These are phyloP conservation scores for Myioborus melanocephalus DNA, from an alignment of 2,797 vertebrate species.

Conservation along the genomic window DNA sequence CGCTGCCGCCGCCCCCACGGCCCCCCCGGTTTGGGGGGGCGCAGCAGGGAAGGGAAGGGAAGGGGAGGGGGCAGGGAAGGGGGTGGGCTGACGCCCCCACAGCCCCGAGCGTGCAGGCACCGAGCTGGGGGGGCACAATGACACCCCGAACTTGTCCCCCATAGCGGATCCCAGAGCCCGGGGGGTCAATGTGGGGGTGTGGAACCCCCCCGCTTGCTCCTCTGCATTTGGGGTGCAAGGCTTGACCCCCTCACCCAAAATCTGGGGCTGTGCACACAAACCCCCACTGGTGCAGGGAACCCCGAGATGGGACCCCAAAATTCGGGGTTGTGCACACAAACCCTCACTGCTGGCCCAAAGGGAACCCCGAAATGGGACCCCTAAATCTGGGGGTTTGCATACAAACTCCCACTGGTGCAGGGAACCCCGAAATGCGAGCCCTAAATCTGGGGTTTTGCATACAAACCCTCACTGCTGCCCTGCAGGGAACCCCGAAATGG, in stretches of 20 bases:
- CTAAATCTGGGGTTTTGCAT: neutral
- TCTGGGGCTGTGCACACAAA: neutral
- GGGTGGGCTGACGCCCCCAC: neutral
- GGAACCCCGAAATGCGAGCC: neutral
- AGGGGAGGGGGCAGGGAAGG: neutral
- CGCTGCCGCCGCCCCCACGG: neutral
- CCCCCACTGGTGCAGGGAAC: too few relatives aligned
- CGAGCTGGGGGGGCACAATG: neutral
- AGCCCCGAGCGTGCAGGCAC: neutral
- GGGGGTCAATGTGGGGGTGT: accelerated
- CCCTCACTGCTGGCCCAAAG: too few relatives aligned
- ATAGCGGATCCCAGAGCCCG: accelerated
- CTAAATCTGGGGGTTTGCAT: neutral
- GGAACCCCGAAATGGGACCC: too few relatives aligned
- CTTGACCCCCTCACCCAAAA: neutral
- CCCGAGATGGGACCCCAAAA: neutral
- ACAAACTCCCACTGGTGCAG: too few relatives aligned
- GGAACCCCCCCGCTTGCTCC: neutral
- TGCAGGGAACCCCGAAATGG: neutral
- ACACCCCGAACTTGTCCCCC: neutral
- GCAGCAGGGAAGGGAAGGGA: neutral
- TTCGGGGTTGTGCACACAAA: neutral
- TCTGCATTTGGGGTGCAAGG: neutral
- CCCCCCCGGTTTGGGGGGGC: neutral
- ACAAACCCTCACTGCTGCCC: neutral